Base-by-base conservation (phyloP, 2,113 vertebrate species). In the Benitochromis conjunctus region DNA sequence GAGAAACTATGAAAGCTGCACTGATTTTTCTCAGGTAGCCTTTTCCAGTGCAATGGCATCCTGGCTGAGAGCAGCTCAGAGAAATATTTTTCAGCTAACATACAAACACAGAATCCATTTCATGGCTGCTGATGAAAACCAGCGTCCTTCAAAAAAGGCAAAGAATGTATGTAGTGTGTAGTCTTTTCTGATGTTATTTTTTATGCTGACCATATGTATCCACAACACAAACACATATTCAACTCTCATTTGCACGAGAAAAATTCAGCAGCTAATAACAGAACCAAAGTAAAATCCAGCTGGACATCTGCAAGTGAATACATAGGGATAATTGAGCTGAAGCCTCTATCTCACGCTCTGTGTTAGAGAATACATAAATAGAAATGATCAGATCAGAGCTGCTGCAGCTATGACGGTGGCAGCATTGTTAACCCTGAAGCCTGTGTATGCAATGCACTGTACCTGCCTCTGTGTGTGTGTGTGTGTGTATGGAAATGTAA, bases 61-160 rank as follows among this genome's bases (percentile, higher is more conserved):
- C 24, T 88, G 21, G 46, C 85, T 86, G 86, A 88, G 85, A 88
- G 34, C 60, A 64, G 34, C 84, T 55, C 51, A 86, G 76, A 86
- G 74, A 86, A 77, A 85, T 26, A 80, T 38, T 84, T 93, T 92
- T 92, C 81, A 88, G 84, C 89, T 66, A 58, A 89, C 66, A 91
- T 90, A 56, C 74, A 80, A 64, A 82, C 43, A 83, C 48, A 84
- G 48, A 88, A 90, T 92, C 66, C 51, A 92, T 89, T 64, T 79
- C 64, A 69, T 19, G 7, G 14, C 58, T 18, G n/a, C 43, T 77
- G 48, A 31, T 16, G 36, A 55, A 57, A 79, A 51, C 79, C 81
- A 36, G 19, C 36, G 66, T 84, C 34, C 51, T 53, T 83, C 41
- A 69, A 69, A 66, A 60, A 60, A 82, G 7, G 5, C 19, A 43